Evolutionary conservation across 2,797 vertebrate species (phyloP).

Genomic region (Falco concolor): DNA sequence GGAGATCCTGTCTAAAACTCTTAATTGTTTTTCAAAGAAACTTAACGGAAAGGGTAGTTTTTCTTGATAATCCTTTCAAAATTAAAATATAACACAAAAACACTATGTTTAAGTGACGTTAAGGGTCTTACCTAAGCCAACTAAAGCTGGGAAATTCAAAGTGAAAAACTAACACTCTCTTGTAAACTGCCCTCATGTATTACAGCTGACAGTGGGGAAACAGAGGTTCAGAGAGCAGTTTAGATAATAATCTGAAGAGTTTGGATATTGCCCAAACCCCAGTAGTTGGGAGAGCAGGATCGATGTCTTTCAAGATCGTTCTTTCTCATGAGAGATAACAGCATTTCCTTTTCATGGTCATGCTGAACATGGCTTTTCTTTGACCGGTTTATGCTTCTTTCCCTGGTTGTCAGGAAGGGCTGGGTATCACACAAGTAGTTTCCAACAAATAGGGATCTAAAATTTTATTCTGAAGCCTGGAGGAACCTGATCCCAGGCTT

Average conservation of each 20-base stretch:
- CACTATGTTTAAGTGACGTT: constrained; percentile 70
- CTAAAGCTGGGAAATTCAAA: constrained; percentile 67
- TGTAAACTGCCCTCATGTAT: constrained; percentile 60
- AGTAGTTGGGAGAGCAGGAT: background rate
- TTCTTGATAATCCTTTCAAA: constrained; percentile 76
- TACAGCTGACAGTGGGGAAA: constrained; percentile 61
- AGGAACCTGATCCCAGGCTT: background rate
- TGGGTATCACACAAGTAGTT: background rate
- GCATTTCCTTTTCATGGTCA: background rate
- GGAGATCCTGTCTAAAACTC: constrained; percentile 69
- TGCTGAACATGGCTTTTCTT: background rate
- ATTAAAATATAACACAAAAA: constrained; percentile 69
- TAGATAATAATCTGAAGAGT: constrained; percentile 49
- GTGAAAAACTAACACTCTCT: constrained; percentile 30
- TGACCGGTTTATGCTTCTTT: background rate
- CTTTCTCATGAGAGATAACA: background rate
- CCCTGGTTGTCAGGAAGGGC: background rate
- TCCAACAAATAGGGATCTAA: background rate
- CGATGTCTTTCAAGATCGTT: constrained; percentile 4
- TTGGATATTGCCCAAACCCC: background rate
- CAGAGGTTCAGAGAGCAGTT: constrained; percentile 61
- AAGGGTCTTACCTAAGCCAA: constrained; percentile 59
- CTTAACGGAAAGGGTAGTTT: constrained; percentile 73
- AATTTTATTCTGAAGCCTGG: background rate
- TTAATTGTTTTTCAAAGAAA: constrained; percentile 71